phyloP scores from a whole-genome alignment of 2,888 invertebrate genomes.

The Trichopoda pennipes region DNA sequence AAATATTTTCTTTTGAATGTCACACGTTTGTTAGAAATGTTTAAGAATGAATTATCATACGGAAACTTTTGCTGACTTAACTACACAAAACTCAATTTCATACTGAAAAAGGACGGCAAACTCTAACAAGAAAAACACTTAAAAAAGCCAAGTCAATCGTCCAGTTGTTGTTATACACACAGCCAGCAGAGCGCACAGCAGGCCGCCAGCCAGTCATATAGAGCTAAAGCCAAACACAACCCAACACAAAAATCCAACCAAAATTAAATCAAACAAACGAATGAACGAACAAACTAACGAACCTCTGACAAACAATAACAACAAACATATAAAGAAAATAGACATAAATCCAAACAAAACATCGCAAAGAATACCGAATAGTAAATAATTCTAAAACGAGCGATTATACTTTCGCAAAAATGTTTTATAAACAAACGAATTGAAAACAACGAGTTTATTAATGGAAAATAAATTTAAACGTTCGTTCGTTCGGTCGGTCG shows the following conservation, averaged over 20 bases:
- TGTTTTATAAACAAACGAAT: constrained; percentile 16
- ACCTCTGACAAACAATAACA: constrained; percentile 55
- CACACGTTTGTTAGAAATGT: constrained; percentile 64
- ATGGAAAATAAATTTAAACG: neutral
- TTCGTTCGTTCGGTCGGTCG: constrained; percentile 25
- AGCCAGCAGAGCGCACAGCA: constrained; percentile 48
- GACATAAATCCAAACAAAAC: constrained; percentile 10
- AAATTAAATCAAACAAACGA: constrained; percentile 60
- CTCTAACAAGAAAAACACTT: constrained; percentile 74
- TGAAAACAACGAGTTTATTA: constrained; percentile 35
- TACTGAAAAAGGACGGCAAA: constrained; percentile 81
- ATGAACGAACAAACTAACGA: constrained; percentile 66
- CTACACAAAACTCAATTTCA: constrained; percentile 82
- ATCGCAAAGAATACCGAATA: constrained; percentile 39
- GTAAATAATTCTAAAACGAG: constrained; percentile 32
- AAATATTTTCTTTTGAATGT: constrained; percentile 67
- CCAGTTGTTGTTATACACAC: constrained; percentile 64
- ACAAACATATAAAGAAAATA: neutral
- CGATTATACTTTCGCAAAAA: constrained; percentile 28
- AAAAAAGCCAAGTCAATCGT: constrained; percentile 61
- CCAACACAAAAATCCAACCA: constrained; percentile 58
- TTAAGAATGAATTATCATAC: constrained; percentile 74
- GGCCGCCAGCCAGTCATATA: constrained; percentile 61
- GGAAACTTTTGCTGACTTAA: constrained; percentile 81
- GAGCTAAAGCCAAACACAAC: constrained; percentile 58